Base-by-base conservation (phyloP, 2,888 invertebrate genomes). In the Buathra laborator region DNA sequence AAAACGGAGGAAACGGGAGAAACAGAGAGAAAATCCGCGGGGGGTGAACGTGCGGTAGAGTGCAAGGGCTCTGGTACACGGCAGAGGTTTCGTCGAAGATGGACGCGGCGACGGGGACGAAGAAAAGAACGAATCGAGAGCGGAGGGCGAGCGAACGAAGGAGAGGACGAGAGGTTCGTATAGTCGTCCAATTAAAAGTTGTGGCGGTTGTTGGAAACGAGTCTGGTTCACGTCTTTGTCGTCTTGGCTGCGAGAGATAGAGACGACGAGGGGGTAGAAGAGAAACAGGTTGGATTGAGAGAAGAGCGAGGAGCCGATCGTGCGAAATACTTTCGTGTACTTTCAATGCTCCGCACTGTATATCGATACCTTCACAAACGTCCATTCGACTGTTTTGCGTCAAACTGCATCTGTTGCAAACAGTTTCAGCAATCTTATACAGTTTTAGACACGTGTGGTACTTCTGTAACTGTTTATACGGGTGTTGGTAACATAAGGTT, bases 161-260 rank as follows among this genome's bases (percentile, higher is more conserved):
- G 51, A 62, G 46, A 37, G 62, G 7, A 37, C 37, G 48, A 70
- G 46, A 51, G 59, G 66, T 71, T 48, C 66, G 68, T 76, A 76
- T 76, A 85, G 82, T 82, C 75, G 71, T 85, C 85, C 85, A 85
- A 85, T 85, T 85, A 85, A 85, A 85, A 85, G 82, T 85, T 85
- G 85, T 79, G 71, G 85, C 75, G 66, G 71, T 71, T 59, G 79
- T 82, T 82, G 71, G 85, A 82, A 82, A 82, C 79, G 85, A 82
- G 82, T 82, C 75, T 66, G 77, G 59, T 48, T 66, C 72, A 56
- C 72, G 72, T 68, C 81, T 62, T 75, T 75, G 74, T 77, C 74
- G 80, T 77, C 62, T 74, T 74, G 32, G 59, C 64, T 68, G 44
- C 48, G 44, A 56, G 46, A 75, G 67, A 70, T 24, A 64, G 70